phyloP scores from a whole-genome alignment of 2,888 invertebrate species.

The Quadriops clusia region DNA sequence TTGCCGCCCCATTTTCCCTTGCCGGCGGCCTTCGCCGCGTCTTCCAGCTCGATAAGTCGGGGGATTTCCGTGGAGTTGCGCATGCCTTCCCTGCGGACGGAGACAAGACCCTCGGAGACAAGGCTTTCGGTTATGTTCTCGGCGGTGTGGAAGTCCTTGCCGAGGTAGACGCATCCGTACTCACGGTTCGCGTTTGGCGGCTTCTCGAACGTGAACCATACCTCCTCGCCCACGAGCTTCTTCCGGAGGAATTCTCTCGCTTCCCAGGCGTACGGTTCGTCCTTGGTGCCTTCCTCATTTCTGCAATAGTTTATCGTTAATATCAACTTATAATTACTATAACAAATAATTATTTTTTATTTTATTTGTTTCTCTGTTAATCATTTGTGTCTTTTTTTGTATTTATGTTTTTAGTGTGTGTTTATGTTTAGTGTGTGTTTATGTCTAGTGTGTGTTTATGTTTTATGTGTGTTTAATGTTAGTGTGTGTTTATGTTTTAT shows the following conservation, averaged over 20 bases:
- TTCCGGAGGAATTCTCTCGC: constrained; percentile 89
- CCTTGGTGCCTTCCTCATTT: constrained; percentile 56
- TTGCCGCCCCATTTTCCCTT: constrained; percentile 64
- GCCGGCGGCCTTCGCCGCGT: constrained; percentile 73
- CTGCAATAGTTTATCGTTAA: constrained; percentile 29
- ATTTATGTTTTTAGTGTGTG: too few relatives aligned
- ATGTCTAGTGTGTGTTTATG: too few relatives aligned
- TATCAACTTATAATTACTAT: constrained; percentile 6
- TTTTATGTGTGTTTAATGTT: too few relatives aligned
- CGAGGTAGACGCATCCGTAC: constrained; percentile 79
- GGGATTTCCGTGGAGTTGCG: constrained; percentile 53
- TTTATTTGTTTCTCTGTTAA: too few relatives aligned
- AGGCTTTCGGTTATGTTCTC: constrained; percentile 84
- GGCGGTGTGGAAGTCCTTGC: constrained; percentile 57
- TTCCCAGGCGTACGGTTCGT: constrained; percentile 96
- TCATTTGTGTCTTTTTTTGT: too few relatives aligned
- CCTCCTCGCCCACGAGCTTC: constrained; percentile 83
- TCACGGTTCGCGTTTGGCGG: constrained; percentile 73
- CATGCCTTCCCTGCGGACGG: constrained; percentile 59
- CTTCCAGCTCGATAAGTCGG: constrained; percentile 74
- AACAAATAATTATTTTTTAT: constrained; percentile 11
- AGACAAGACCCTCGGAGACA: constrained; percentile 80
- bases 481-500: too few relatives aligned
- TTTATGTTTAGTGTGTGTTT: too few relatives aligned
- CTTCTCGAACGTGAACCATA: constrained; percentile 75